These are phyloP conservation scores for Melanotaenia parkinsoni DNA, from an alignment of 2,797 vertebrate species.

Conservation along the genomic window DNA sequence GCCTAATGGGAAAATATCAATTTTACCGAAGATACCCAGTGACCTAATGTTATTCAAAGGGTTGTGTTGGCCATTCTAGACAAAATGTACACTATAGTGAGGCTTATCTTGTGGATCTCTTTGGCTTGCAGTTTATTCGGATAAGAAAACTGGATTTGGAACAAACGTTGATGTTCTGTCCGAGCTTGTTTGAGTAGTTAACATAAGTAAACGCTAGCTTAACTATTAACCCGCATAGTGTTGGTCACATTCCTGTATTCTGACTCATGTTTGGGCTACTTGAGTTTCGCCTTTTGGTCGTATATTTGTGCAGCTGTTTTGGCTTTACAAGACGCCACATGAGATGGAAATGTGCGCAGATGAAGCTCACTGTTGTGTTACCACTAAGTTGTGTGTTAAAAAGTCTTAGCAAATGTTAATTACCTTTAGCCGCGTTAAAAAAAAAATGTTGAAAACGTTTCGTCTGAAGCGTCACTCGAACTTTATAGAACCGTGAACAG, in stretches of 20 bases:
- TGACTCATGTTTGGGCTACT: constrained; percentile 56
- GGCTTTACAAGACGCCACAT: not conserved
- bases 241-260: constrained; percentile 59
- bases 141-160: constrained; percentile 2
- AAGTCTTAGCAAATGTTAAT: not conserved
- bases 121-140: not conserved
- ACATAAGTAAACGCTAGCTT: constrained; percentile 34
- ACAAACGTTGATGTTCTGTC: constrained; percentile 1
- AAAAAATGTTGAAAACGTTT: not conserved
- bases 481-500: not conserved
- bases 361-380: not conserved
- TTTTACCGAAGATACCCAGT: constrained; percentile 1
- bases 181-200: constrained; percentile 31
- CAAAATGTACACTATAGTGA: not conserved
- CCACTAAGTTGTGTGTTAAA: not conserved
- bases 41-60: not conserved
- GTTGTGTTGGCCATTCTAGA: not conserved
- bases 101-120: not conserved
- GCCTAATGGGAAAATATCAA: constrained; percentile 27
- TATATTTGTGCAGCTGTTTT: constrained; percentile 35
- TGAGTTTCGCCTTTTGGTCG: constrained; percentile 38
- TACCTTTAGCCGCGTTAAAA: not conserved
- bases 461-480: constrained; percentile 37
- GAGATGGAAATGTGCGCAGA: not conserved
- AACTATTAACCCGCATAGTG: constrained; percentile 19